Conservation (phyloP, 1,140 invertebrate species). For the Anastrepha obliqua region DNA sequence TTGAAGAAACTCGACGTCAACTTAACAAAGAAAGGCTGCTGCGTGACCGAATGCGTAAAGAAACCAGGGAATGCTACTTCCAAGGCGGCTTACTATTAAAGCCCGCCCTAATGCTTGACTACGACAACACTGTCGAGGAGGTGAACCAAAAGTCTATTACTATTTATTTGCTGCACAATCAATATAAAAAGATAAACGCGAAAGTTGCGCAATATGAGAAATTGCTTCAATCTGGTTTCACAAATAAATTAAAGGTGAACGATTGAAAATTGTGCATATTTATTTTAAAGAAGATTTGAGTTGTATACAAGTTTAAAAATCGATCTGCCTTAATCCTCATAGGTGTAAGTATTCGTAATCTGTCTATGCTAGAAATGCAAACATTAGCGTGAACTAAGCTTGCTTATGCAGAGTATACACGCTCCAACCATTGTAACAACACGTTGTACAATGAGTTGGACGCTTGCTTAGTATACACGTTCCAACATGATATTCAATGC, state of each 20-base stretch:
- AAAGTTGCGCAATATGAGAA: constrained; percentile 32
- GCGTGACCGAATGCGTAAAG: neutral
- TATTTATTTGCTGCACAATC: neutral
- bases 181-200: constrained; percentile 9
- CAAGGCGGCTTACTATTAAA: constrained; percentile 66
- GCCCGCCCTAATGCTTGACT: constrained; percentile 66
- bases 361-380: too few relatives aligned
- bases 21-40: constrained; percentile 47
- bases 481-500: too few relatives aligned
- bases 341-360: too few relatives aligned
- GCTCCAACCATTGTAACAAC: too few relatives aligned
- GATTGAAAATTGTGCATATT: neutral
- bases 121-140: constrained; percentile 61
- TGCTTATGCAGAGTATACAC: too few relatives aligned
- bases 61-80: constrained; percentile 49
- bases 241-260: constrained; percentile 12
- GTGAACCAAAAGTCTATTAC: neutral
- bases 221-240: neutral
- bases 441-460: too few relatives aligned
- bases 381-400: too few relatives aligned
- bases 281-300: neutral
- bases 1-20: neutral
- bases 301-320: neutral
- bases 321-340: too few relatives aligned
- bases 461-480: too few relatives aligned